phyloP scores from a whole-genome alignment of 2,113 vertebrate genomes.

The Crotalus tigris region DNA sequence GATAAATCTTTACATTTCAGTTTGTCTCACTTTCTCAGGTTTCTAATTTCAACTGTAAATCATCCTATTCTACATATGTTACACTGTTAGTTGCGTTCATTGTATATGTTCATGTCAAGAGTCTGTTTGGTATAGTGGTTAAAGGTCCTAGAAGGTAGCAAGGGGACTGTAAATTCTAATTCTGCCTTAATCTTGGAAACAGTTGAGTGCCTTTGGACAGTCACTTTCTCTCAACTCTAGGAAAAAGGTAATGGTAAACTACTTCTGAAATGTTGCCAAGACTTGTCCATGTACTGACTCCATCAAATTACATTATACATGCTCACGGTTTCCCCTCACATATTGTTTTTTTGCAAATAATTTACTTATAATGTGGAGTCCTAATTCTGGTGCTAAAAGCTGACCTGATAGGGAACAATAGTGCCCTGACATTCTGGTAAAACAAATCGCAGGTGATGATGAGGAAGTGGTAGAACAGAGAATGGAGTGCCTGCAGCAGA shows the following conservation, averaged over 20 bases:
- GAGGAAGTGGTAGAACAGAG: neutral
- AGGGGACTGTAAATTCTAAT: neutral
- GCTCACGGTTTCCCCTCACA: neutral
- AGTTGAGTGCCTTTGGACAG: neutral
- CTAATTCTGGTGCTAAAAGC: neutral
- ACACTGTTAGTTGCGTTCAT: neutral
- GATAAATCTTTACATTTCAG: neutral
- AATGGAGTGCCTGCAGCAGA: neutral
- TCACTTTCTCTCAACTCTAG: neutral
- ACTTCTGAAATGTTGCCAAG: neutral
- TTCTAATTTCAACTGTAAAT: neutral
- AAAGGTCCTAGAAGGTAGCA: neutral
- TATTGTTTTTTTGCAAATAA: neutral
- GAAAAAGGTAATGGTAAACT: neutral
- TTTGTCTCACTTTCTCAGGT: neutral
- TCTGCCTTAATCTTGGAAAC: neutral
- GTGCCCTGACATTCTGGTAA: neutral
- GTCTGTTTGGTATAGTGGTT: neutral
- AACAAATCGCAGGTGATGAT: neutral
- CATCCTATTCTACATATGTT: neutral
- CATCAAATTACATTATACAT: neutral
- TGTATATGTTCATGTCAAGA: neutral
- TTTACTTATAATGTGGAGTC: neutral
- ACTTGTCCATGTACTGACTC: neutral
- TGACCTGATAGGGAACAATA: neutral